These are phyloP conservation scores for Acanthornis magna DNA, from an alignment of 2,797 vertebrate genomes.

Conservation along the genomic window DNA sequence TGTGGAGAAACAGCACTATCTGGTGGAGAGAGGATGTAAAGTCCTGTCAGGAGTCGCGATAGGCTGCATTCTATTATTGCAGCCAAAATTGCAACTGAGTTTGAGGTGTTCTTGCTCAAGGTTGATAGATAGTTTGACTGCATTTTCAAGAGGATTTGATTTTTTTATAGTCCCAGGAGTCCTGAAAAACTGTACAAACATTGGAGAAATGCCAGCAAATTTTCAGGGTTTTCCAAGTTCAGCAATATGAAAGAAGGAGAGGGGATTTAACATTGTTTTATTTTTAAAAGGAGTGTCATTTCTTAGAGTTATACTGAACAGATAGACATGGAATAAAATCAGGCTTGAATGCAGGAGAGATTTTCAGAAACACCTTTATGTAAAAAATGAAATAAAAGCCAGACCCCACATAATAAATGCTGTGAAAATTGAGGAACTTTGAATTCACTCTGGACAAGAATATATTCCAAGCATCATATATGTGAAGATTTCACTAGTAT, in stretches of 20 bases:
- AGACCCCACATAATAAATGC: not conserved
- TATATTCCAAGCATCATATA: not conserved
- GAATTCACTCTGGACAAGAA: not conserved
- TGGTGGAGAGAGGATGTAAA: conserved; percentile 63
- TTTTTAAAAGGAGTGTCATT: not conserved
- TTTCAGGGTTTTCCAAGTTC: not conserved
- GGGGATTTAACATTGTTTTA: not conserved
- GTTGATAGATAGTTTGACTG: not conserved
- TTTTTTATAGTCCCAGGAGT: not conserved
- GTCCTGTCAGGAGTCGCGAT: not conserved
- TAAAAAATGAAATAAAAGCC: not conserved
- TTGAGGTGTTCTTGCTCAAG: not conserved
- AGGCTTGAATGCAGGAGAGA: not conserved
- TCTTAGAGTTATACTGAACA: not conserved
- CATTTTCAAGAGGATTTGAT: not conserved
- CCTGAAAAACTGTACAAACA: not conserved
- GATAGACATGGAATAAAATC: not conserved
- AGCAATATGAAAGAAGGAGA: not conserved
- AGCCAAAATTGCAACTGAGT: not conserved
- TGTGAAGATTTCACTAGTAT: not conserved
- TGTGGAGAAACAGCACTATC: conserved; percentile 67
- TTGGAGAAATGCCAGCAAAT: not conserved
- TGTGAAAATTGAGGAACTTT: not conserved
- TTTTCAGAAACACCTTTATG: not conserved
- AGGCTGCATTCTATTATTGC: not conserved